phyloP scores from a whole-genome alignment of 2,888 invertebrate species.

The Chrysolina haemoptera region DNA sequence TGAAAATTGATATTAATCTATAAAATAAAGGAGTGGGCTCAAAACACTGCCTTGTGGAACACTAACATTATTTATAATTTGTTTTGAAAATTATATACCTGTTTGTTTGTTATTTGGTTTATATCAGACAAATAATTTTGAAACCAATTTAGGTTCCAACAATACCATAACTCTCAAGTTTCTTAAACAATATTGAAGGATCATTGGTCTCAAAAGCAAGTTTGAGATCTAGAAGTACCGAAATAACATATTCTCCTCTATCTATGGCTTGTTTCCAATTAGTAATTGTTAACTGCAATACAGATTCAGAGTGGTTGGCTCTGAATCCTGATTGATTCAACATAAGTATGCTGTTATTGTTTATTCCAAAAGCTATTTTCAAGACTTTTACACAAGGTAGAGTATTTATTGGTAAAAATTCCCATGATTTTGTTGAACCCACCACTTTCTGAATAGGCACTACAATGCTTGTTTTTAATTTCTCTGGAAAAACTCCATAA shows the following conservation, averaged over 20 bases:
- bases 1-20: constrained; percentile 6
- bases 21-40: neutral
- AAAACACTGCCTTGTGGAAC: too few relatives aligned
- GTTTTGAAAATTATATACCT: constrained; percentile 5
- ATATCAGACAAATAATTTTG: constrained; percentile 13
- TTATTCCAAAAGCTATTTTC: constrained; percentile 15
- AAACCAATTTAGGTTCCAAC: constrained; percentile 12
- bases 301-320: constrained; percentile 13
- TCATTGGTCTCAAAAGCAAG: constrained; percentile 20
- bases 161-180: constrained; percentile 24
- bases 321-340: constrained; percentile 25
- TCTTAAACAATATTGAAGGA: constrained; percentile 4
- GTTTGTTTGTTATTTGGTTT: constrained; percentile 15
- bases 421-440: constrained; percentile 5
- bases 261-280: constrained; percentile 27
- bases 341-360: constrained; percentile 15
- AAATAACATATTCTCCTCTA: constrained; percentile 10
- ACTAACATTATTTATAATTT: constrained; percentile 15
- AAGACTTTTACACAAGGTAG: neutral
- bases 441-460: constrained; percentile 26
- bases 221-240: constrained; percentile 10
- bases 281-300: constrained; percentile 9
- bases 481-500: constrained; percentile 4
- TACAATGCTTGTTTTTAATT: constrained; percentile 18
- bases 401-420: constrained; percentile 26